phyloP scores from a whole-genome alignment of 2,113 vertebrate genomes.

The Sinosuthora webbiana region DNA sequence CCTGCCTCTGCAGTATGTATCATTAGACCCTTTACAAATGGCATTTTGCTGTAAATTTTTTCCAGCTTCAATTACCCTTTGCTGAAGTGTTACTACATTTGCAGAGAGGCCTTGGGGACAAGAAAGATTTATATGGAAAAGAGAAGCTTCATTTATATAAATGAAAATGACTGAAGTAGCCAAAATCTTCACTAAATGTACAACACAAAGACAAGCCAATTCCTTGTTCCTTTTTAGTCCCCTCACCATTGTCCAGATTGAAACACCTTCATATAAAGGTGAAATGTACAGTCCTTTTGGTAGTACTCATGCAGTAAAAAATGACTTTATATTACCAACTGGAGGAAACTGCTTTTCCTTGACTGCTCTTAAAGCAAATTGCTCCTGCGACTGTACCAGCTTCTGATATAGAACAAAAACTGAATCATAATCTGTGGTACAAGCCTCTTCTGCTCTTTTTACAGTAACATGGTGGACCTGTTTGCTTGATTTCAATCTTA shows the following conservation, averaged over 20 bases:
- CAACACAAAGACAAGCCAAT: not conserved
- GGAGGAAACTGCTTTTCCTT: not conserved
- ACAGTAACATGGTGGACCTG: not conserved
- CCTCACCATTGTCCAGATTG: not conserved
- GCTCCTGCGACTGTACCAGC: not conserved
- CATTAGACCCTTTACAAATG: conserved; percentile 35
- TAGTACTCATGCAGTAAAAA: not conserved
- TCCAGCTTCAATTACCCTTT: conserved; percentile 32
- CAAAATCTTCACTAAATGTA: not conserved
- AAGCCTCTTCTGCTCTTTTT: not conserved
- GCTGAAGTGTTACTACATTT: conserved; percentile 22
- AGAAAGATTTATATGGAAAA: conserved; percentile 3
- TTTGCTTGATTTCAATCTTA: not conserved
- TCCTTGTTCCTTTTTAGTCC: not conserved
- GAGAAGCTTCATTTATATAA: conserved; percentile 35
- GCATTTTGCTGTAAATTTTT: conserved; percentile 19
- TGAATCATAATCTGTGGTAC: not conserved
- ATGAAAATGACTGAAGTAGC: not conserved
- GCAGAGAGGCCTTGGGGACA: not conserved
- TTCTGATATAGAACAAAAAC: not conserved
- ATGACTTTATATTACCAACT: not conserved
- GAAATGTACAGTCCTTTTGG: not conserved
- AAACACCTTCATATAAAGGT: not conserved
- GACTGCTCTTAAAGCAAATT: not conserved
- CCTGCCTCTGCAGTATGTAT: not conserved